Evolutionary conservation across 2,797 vertebrate species (phyloP).

Genomic region (Staurois parvus): DNA sequence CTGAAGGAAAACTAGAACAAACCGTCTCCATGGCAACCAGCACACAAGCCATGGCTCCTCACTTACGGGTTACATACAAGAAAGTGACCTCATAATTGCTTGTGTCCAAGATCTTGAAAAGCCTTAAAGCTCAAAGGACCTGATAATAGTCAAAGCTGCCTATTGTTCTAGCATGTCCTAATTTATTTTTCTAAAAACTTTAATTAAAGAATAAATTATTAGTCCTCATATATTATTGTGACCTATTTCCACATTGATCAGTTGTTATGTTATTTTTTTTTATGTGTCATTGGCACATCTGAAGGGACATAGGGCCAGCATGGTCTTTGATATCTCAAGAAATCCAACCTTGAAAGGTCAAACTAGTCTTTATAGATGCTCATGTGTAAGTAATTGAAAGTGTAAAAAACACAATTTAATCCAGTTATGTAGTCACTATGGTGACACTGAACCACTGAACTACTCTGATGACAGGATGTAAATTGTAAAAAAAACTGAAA

Average conservation of each 20-base stretch:
- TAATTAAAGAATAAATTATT: slow-evolving; percentile 12
- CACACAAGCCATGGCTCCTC: slow-evolving; percentile 87
- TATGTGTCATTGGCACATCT: no score
- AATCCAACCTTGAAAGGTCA: no score
- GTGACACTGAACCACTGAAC: no score
- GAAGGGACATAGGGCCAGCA: no score
- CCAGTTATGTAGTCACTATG: no score
- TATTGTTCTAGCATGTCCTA: fast-evolving
- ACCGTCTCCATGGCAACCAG: slow-evolving; percentile 93
- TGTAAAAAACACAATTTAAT: no score
- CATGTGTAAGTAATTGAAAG: no score
- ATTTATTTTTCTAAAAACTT: slow-evolving; percentile 42
- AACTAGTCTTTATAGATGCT: no score
- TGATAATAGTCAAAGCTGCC: slow-evolving; percentile 16
- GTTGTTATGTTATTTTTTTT: no score
- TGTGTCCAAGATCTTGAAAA: not conserved
- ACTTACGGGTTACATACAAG: slow-evolving; percentile 89
- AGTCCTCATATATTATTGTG: not conserved
- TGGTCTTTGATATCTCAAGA: no score
- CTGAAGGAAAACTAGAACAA: slow-evolving; percentile 93
- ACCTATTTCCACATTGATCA: not conserved
- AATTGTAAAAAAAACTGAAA: no score
- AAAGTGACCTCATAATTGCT: slow-evolving; percentile 75
- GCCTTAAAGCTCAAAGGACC: slow-evolving; percentile 1
- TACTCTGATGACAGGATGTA: no score